These are phyloP conservation scores for Hermatobates lingyangjiaoensis DNA, from an alignment of 1,140 invertebrate species.

Conservation along the genomic window DNA sequence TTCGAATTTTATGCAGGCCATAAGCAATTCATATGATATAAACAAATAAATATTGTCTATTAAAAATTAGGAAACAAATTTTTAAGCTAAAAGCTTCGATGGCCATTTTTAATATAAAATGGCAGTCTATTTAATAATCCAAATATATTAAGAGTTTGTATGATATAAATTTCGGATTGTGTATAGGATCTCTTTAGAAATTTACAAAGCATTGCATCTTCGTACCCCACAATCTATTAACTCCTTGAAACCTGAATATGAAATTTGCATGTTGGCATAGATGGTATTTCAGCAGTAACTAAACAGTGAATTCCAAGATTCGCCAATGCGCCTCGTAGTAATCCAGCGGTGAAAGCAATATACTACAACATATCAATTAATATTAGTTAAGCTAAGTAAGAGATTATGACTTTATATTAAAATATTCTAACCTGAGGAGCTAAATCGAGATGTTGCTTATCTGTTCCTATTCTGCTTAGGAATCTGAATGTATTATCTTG, in stretches of 20 bases:
- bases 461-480: slow-evolving; percentile 66
- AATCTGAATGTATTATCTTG: slow-evolving; percentile 91
- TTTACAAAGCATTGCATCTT: too few species aligned
- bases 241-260: slow-evolving; percentile 52
- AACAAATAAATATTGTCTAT: too few species aligned
- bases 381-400: not conserved
- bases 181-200: too few species aligned
- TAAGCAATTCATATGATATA: too few species aligned
- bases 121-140: too few species aligned
- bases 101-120: too few species aligned
- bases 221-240: too few species aligned
- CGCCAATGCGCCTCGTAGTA: slow-evolving; percentile 81
- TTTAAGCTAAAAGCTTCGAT: too few species aligned
- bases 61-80: too few species aligned
- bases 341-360: slow-evolving; percentile 87
- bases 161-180: too few species aligned
- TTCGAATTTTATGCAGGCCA: too few species aligned
- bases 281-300: slow-evolving; percentile 83
- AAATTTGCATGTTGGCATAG: slow-evolving; percentile 87
- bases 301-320: slow-evolving; percentile 86
- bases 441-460: slow-evolving; percentile 77
- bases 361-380: slow-evolving; percentile 38
- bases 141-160: too few species aligned
- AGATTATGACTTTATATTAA: not conserved
- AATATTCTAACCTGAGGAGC: slow-evolving; percentile 50